phyloP scores from a whole-genome alignment of 2,113 vertebrate genomes.

The Heterochromis multidens region DNA sequence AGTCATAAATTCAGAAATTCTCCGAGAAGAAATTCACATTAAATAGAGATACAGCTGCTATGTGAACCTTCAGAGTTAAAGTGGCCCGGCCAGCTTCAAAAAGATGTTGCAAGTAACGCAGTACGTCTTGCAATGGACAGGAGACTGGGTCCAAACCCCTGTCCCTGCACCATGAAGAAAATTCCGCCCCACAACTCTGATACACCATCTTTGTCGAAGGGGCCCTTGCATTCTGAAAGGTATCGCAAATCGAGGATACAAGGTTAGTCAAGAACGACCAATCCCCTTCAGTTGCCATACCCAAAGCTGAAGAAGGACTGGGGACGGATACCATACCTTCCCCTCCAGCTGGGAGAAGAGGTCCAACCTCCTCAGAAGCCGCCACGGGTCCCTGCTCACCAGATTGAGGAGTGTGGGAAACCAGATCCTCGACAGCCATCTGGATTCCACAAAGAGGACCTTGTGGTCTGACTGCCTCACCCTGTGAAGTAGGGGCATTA shows the following conservation, averaged over 20 bases:
- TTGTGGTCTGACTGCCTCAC: neutral
- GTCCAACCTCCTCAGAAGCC: neutral
- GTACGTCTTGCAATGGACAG: neutral
- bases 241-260: rapidly evolving
- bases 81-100: no score
- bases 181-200: neutral
- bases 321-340: no score
- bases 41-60: no score
- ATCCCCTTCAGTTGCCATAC: neutral
- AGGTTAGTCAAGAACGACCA: neutral
- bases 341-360: neutral
- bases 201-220: neutral
- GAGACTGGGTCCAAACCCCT: neutral
- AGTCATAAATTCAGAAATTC: no score
- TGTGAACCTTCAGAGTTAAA: no score
- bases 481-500: neutral
- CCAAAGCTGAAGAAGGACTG: no score
- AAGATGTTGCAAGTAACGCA: no score
- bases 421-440: no score
- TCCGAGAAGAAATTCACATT: no score
- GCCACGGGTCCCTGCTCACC: neutral
- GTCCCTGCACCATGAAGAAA: neutral
- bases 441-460: neutral
- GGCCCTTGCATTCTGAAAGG: neutral
- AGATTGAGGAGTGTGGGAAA: neutral